These are phyloP conservation scores for Camelus bactrianus DNA, from an alignment of 2,113 vertebrate genomes.

Conservation along the genomic window DNA sequence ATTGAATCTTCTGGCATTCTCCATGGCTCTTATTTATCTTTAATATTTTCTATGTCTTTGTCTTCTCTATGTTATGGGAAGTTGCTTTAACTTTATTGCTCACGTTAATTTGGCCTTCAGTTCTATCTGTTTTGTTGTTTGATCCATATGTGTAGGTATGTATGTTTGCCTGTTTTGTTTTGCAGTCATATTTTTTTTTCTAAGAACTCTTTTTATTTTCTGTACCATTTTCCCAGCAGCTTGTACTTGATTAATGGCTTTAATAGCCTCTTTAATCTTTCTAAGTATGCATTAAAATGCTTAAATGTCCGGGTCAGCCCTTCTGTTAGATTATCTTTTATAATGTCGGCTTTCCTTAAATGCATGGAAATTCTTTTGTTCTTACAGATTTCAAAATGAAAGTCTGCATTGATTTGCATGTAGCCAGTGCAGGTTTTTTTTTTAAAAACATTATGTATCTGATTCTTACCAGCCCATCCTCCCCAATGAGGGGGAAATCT, in stretches of 20 bases:
- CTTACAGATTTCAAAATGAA: constrained; percentile 1
- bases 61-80: background rate
- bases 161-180: background rate
- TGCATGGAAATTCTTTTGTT: background rate
- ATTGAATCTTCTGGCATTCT: background rate
- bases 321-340: background rate
- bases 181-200: constrained; percentile 52
- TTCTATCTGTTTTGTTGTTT: background rate
- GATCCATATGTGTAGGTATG: background rate
- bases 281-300: background rate
- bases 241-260: background rate
- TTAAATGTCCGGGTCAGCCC: constrained; percentile 4
- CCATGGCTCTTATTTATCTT: background rate
- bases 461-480: background rate
- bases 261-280: background rate
- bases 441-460: background rate
- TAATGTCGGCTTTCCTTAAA: background rate
- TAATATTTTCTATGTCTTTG: background rate
- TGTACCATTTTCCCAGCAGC: background rate
- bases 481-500: background rate
- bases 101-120: background rate
- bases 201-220: background rate
- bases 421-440: background rate
- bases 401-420: background rate
- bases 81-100: background rate